Percentiles rank a stretch among this genome's conserved stretches.
These are phyloP conservation scores for Cardiocondyla obscurior DNA, from an alignment of 1,140 invertebrate species.

Conservation along the genomic window DNA sequence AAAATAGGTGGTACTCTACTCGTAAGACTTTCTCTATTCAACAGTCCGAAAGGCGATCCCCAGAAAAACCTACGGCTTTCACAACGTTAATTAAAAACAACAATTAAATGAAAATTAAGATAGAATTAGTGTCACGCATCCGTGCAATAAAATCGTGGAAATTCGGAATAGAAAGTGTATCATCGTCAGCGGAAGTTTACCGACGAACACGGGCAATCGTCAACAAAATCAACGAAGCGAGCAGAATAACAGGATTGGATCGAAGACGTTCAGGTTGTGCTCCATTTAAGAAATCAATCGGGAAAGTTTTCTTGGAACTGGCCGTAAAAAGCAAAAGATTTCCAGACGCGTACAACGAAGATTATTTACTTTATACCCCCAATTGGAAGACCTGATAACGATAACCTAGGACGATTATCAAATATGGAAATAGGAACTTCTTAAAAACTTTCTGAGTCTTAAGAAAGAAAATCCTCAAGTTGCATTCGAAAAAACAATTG, in stretches of 20 bases:
- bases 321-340: not conserved
- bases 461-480: not conserved
- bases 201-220: not conserved
- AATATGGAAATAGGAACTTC: too few species aligned
- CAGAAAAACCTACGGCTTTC: not conserved
- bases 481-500: not conserved
- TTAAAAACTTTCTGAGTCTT: too few species aligned
- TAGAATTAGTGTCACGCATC: not conserved
- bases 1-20: not conserved
- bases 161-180: not conserved
- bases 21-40: constrained; percentile 27
- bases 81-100: constrained; percentile 5
- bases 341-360: too few species aligned
- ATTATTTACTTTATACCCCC: too few species aligned
- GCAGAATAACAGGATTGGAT: not conserved
- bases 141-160: not conserved
- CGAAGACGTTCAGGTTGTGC: not conserved
- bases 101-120: not conserved
- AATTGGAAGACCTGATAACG: too few species aligned
- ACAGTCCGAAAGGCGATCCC: not conserved
- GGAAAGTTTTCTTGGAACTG: not conserved
- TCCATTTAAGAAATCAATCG: not conserved
- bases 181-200: not conserved
- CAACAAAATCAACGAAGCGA: not conserved
- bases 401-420: too few species aligned